These are phyloP conservation scores for Siderastrea siderea DNA, from an alignment of 92 coral and sea anemone genomes.

Conservation along the genomic window DNA sequence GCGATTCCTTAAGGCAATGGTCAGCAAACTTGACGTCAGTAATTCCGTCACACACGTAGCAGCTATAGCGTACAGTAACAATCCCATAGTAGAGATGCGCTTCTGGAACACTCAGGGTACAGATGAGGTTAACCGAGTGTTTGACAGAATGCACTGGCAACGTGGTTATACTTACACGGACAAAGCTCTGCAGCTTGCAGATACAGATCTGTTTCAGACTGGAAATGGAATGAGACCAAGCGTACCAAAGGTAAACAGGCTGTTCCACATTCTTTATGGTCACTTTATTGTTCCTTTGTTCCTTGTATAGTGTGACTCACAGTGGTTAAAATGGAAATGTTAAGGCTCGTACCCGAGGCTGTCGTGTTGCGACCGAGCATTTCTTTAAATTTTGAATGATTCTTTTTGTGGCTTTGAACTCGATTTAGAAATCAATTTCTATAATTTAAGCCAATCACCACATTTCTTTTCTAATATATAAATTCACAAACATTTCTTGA, in stretches of 20 bases:
- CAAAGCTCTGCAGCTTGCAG: conserved; percentile 67
- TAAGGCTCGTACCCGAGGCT: no score
- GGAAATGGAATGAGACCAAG: conserved; percentile 35
- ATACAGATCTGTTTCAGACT: conserved; percentile 40
- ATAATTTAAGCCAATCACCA: no score
- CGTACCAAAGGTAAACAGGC: conserved; percentile 28
- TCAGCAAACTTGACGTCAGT: conserved; percentile 67
- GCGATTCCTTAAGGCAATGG: conserved; percentile 53
- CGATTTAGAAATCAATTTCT: no score
- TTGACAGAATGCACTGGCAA: conserved; percentile 63
- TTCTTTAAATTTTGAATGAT: no score
- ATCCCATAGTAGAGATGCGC: conserved; percentile 58
- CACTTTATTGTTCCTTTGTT: background rate
- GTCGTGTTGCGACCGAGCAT: no score
- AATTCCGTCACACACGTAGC: conserved; percentile 69
- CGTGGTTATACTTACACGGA: conserved; percentile 77
- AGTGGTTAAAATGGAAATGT: no score
- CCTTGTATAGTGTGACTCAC: no score
- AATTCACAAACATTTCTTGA: no score
- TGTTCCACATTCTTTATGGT: background rate
- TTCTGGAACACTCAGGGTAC: conserved; percentile 50
- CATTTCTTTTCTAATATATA: no score
- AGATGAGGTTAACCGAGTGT: conserved; percentile 24
- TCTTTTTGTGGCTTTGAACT: no score
- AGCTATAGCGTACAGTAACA: conserved; percentile 70